Base-by-base conservation (phyloP, 1,140 invertebrate species). In the Charaxes varanes region DNA sequence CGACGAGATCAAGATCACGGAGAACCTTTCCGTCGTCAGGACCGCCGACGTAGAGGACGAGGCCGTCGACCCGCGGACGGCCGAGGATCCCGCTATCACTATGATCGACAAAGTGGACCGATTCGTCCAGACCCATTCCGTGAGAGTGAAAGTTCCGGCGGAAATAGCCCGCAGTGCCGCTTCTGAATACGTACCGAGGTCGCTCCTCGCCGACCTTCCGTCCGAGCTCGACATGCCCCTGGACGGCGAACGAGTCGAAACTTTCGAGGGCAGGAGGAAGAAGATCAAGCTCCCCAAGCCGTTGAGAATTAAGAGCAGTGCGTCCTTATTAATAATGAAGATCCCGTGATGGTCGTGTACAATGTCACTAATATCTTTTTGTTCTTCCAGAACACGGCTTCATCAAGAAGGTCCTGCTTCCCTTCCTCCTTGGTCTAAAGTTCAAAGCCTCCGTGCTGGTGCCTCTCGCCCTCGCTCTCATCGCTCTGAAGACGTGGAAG, bases 401-500 rank as follows among this genome's bases (percentile, higher is more conserved):
- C 74, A 90, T 94, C 12, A 93, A 93, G 76, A 94, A 93, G 77
- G 90, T 94, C 13, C 86, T 94, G 62, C 88, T 94, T 40, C 93
- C 93, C 10, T 94, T 94, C 87, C 85, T 94, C 14, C 80, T 94
- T 41, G 93, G 93, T 51, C 81, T 94, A 37, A 94, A 94, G 73
- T 92, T 94, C 84, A 94, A 94, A 78, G 90, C 92, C 17, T 92
- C 92, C 1, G 91, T 93, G 7, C 70, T 94, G 53, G 91, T 93
- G 6, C 93, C 93, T 0, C 67, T 94, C 15, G 92, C 92, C 3
- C 83, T 94, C 11, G 91, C 92, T 31, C 81, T 94, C 27, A 94
- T 94, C 62, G 93, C 93, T 0, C 76, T 94, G 10, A 94, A 94
- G 69, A 94, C 93, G 12, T 94, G 93, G 93, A 95, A 95, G 68